Base-by-base conservation (phyloP, 2,797 vertebrate genomes). In the Ataeniobius toweri region DNA sequence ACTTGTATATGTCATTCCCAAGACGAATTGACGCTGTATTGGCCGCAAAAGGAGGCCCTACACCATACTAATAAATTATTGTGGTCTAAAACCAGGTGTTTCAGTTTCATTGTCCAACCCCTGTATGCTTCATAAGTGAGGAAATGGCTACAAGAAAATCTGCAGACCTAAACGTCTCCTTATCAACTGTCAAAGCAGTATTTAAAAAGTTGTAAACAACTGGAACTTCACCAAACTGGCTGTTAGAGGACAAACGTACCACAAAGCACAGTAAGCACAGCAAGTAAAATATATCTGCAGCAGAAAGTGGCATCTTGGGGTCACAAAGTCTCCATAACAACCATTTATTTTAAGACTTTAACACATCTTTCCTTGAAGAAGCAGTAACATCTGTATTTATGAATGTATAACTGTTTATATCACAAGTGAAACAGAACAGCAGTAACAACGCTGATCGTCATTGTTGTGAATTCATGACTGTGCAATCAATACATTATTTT, bases 311-410 rank as follows among this genome's bases (percentile, higher is more conserved):
- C 20, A 39, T 39, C 31, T 39, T 39, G 61, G 31, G 61, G 61
- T 36, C 31, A 67, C 20, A 0, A 6, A 24, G 63, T 67, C 63
- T 67, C 36, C 36, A 67, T 41, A 67, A 20, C 61, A 39, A 67
- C 18, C 9, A 10, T 41, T 41, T 67, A 67, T 67, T 67, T 41
- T 12, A 67, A 3, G 36, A 67, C 18, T 67, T 67, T 24, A 67
- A 24, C 3, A 41, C 20, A 22, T 67, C 9, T 67, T 22, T 67
- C 63, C 63, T 3, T 41, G 63, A 67, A 14, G 26, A 28, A 41
- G 63, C 10, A 67, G 39, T 36, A 65, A 39, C 8, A 4, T 71
- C 4, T 53, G 85, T 81, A 74, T 84, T 82, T 81, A 48, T 70
- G n/a, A 39, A 63, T 31, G 5, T 69, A 75, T 41, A 50, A 81